Conservation (phyloP, 2,797 vertebrate genomes). For the Falco berigora region DNA sequence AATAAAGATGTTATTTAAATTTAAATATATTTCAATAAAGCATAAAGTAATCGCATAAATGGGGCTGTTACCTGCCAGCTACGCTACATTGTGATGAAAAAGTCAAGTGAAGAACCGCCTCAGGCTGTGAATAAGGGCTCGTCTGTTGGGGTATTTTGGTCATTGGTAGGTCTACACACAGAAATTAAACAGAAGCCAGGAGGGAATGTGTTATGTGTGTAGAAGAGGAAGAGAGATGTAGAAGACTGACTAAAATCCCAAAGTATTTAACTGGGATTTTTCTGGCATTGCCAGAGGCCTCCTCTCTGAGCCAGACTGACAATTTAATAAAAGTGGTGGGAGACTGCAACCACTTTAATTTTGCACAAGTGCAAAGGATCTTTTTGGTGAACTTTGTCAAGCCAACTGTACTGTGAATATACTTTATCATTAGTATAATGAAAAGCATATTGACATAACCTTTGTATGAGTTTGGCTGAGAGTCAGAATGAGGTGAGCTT, state of each 20-base stretch:
- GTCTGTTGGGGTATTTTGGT: too few species aligned
- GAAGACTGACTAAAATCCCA: neutral
- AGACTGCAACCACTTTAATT: fast-evolving
- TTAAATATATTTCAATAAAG: neutral
- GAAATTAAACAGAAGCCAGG: neutral
- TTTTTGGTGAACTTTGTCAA: neutral
- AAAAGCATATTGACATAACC: fast-evolving
- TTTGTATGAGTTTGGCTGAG: neutral
- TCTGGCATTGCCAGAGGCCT: neutral
- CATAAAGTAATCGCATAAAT: neutral
- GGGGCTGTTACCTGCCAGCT: neutral
- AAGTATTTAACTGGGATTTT: neutral
- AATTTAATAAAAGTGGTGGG: neutral
- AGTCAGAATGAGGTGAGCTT: neutral
- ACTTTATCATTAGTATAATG: neutral
- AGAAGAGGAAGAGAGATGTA: neutral
- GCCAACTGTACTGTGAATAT: neutral
- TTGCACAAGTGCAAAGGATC: neutral
- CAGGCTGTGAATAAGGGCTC: neutral
- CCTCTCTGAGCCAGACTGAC: neutral
- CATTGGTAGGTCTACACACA: too few species aligned
- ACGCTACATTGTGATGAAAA: neutral
- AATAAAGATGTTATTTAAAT: neutral
- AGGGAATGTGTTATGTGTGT: neutral
- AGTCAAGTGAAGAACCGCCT: neutral